Evolutionary conservation across 2,797 vertebrate species (phyloP).

Genomic region (Astyanax mexicanus): DNA sequence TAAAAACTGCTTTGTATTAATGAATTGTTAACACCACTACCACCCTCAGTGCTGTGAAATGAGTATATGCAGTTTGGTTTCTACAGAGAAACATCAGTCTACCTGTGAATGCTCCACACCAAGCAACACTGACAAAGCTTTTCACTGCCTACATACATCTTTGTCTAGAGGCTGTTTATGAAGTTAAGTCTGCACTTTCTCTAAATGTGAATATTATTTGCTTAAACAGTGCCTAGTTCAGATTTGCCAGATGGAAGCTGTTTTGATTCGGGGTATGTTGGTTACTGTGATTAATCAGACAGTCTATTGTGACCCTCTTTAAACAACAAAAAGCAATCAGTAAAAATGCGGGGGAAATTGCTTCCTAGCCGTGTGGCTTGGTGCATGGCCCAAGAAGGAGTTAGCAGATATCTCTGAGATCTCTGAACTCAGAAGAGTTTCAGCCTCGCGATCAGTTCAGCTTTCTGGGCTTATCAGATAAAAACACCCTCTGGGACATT

Average conservation of each 20-base stretch:
- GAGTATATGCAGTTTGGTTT: not conserved
- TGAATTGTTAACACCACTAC: not conserved
- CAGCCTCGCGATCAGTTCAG: conserved; percentile 73
- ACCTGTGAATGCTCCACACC: not conserved
- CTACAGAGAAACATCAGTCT: not conserved
- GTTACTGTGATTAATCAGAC: conserved; percentile 69
- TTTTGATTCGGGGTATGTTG: conserved; percentile 67
- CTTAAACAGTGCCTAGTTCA: conserved; percentile 42
- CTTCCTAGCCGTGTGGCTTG: conserved; percentile 75
- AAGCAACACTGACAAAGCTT: not conserved
- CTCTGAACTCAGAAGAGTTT: conserved; percentile 74
- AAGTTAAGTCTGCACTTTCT: conserved; percentile 24
- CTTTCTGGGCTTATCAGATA: conserved; percentile 73
- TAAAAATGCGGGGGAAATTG: conserved; percentile 75
- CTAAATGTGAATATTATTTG: conserved; percentile 51
- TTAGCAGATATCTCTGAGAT: conserved; percentile 71
- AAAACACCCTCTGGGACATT: conserved; percentile 67
- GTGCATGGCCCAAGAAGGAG: conserved; percentile 64
- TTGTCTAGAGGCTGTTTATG: conserved; percentile 9
- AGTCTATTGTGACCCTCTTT: conserved; percentile 63
- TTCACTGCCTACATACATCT: not conserved
- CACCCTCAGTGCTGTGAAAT: not conserved
- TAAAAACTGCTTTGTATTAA: no score
- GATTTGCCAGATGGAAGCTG: conserved; percentile 68
- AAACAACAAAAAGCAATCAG: conserved; percentile 73